Percentiles rank a stretch among this genome's conserved stretches.
These are phyloP conservation scores for Boloria selene DNA, from an alignment of 2,888 invertebrate species.

Conservation along the genomic window DNA sequence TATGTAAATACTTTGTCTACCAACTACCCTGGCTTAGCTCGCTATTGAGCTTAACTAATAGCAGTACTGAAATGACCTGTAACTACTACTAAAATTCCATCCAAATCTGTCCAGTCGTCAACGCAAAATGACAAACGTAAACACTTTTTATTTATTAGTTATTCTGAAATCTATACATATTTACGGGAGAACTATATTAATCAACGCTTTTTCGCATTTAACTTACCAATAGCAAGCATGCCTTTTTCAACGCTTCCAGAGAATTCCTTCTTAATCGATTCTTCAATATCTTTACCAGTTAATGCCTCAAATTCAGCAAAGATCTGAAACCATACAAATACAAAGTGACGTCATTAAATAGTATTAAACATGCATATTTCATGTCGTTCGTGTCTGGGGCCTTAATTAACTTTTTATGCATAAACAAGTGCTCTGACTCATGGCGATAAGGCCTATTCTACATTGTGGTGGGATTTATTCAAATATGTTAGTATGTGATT, in stretches of 20 bases:
- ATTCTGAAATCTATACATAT: too few species aligned
- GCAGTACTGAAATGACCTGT: too few species aligned
- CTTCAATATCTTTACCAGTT: conserved; percentile 91
- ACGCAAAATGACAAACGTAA: too few species aligned
- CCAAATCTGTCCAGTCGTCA: too few species aligned
- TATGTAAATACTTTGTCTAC: too few species aligned
- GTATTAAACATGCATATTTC: conserved; percentile 44
- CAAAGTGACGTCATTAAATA: conserved; percentile 27
- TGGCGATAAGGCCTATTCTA: conserved; percentile 7
- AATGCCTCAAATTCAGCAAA: conserved; percentile 92
- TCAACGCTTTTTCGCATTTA: background rate
- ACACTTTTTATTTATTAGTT: too few species aligned
- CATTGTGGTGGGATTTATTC: background rate
- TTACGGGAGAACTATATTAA: background rate
- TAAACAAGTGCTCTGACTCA: conserved; percentile 28
- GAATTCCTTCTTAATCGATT: conserved; percentile 93
- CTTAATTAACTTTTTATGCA: conserved; percentile 31
- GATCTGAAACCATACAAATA: conserved; percentile 72
- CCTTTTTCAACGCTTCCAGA: conserved; percentile 93
- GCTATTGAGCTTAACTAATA: too few species aligned
- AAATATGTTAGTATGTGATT: background rate
- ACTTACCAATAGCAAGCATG: conserved; percentile 92
- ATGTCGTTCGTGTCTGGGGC: conserved; percentile 34
- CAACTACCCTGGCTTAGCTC: too few species aligned
- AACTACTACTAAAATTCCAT: too few species aligned